Percentiles rank a stretch among this genome's conserved stretches.
Conservation (phyloP, 2,113 vertebrate species). For the Dipodomys spectabilis region DNA sequence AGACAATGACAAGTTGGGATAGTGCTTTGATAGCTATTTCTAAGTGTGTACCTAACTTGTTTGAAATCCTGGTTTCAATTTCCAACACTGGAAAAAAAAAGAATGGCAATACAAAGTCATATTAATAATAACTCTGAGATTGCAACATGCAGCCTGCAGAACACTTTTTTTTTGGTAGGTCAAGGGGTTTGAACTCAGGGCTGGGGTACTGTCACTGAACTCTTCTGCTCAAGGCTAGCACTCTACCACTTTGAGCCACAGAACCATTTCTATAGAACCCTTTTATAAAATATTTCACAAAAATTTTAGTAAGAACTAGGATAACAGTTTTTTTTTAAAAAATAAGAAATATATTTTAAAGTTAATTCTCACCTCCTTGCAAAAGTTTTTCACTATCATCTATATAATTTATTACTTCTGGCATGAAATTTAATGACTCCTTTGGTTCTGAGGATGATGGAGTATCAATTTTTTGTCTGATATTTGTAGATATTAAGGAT, state of each 20-base stretch:
- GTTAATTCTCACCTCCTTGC: slow-evolving; percentile 77
- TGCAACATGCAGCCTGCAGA: background rate
- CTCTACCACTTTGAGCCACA: too few species aligned
- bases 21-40: background rate
- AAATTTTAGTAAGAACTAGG: slow-evolving; percentile 52
- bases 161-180: background rate
- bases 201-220: too few species aligned
- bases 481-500: slow-evolving; percentile 33
- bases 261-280: too few species aligned
- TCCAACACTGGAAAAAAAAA: background rate
- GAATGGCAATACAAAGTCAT: background rate
- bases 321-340: background rate
- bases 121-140: background rate
- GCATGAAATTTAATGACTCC: slow-evolving; percentile 76
- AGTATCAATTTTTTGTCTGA: slow-evolving; percentile 64
- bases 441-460: slow-evolving; percentile 72
- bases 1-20: background rate
- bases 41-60: background rate
- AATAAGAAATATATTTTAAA: slow-evolving; percentile 52
- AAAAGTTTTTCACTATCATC: slow-evolving; percentile 68
- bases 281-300: slow-evolving; percentile 34
- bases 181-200: too few species aligned
- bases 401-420: slow-evolving; percentile 73
- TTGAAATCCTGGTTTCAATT: background rate
- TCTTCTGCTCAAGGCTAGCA: too few species aligned